Conservation (phyloP, 2,797 vertebrate species). For the Sphenodon punctatus region DNA sequence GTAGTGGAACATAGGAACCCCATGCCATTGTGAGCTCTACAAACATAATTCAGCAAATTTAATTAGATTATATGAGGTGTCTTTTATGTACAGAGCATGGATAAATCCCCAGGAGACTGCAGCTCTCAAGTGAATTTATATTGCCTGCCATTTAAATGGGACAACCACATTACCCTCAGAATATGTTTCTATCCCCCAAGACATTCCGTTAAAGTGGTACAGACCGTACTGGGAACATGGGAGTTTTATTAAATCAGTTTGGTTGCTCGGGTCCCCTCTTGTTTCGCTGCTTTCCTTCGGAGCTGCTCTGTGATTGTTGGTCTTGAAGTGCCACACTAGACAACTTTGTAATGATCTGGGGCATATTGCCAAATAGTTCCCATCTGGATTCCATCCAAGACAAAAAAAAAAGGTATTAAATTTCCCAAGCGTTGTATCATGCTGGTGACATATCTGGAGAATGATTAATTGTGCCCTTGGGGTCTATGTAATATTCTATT, state of each 20-base stretch:
- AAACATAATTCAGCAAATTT: too few species aligned
- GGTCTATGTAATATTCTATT: conserved; percentile 46
- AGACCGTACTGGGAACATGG: conserved; percentile 1
- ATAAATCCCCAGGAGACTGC: too few species aligned
- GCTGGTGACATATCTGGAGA: conserved; percentile 44
- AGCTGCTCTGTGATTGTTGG: conserved; percentile 41
- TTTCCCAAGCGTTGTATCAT: conserved; percentile 52
- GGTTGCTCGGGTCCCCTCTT: conserved; percentile 33
- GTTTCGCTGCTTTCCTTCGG: conserved; percentile 13
- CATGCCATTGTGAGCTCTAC: too few species aligned
- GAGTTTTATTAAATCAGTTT: neutral
- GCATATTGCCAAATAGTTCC: conserved; percentile 35
- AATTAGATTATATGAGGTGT: too few species aligned
- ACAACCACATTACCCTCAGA: too few species aligned
- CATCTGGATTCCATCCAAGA: conserved; percentile 52
- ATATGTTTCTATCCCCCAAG: too few species aligned
- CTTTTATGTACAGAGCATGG: too few species aligned
- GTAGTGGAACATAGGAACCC: too few species aligned
- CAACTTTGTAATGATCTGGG: conserved; percentile 58
- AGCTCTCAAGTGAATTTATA: too few species aligned
- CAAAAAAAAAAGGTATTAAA: conserved; percentile 48
- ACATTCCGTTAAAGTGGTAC: too few species aligned
- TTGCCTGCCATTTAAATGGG: too few species aligned
- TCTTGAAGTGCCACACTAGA: conserved; percentile 37
- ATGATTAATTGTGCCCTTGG: conserved; percentile 54